Base-by-base conservation (phyloP, 2,113 vertebrate genomes). In the Argyrosomus japonicus region DNA sequence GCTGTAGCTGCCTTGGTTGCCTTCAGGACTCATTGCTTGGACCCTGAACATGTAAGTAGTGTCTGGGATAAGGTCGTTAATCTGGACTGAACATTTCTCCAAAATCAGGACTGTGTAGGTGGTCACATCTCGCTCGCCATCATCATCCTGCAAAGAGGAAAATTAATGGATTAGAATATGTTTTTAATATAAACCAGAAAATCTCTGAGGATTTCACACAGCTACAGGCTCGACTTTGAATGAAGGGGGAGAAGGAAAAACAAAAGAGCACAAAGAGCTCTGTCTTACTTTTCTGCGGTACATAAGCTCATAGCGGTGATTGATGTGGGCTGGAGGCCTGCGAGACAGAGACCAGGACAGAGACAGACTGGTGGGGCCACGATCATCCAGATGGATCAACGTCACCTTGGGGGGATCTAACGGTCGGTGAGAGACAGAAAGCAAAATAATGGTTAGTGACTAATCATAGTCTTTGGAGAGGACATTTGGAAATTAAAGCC, bases 391-490 rank as follows among this genome's bases (percentile, higher is more conserved):
- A 81, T 94, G 95, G 89, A 98, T 95, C 0, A 94, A 93, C 0
- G 95, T 97, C 92, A 99, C 97, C 77, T 96, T 97, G 1, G 98
- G 97, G n/a, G 97, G 96, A 82, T 97, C 98, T 99, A 94, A 13
- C 1, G 0, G 60, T 83, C 32, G 68, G 75, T 36, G 67, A 75
- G 81, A 79, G 84, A 83, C 54, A 68, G 84, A 85, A 83, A 86
- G 68, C 73, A 90, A 91, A 93, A 92, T 74, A 93, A 89, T 79
- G 77, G 88, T 93, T 85, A 92, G 88, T 81, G 79, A 81, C 67
- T 91, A 88, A 92, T 88, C 82, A 86, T 27, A 85, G 76, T 77
- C 65, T 78, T 88, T 72, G 78, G 82, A 61, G 67, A 64, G 70
- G 75, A 81, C 61, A 61, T 72, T 82, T 89, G 80, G 83, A 87